Percentiles rank a stretch among this genome's conserved stretches.
Evolutionary conservation across 1,140 invertebrate species (phyloP).

Genomic region (Anastatus disparis): DNA sequence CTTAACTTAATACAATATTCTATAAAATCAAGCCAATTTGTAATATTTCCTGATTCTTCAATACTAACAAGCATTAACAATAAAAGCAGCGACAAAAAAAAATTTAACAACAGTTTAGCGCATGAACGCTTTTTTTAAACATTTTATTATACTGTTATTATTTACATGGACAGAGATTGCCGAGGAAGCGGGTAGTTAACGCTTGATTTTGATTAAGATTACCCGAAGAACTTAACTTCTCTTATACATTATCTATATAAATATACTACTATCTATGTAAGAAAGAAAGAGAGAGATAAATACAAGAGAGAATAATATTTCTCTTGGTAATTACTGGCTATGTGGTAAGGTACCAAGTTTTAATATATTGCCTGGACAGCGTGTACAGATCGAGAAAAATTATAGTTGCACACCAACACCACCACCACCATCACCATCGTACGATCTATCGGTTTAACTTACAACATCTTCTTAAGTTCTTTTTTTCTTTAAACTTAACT

Average conservation of each 20-base stretch:
- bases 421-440: too few relatives aligned
- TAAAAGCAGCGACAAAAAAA: too few relatives aligned
- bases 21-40: too few relatives aligned
- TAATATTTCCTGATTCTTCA: too few relatives aligned
- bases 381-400: slow-evolving; percentile 11
- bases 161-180: slow-evolving; percentile 34
- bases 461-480: neutral
- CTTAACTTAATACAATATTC: too few relatives aligned
- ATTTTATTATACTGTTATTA: slow-evolving; percentile 24
- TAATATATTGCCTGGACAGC: slow-evolving; percentile 21
- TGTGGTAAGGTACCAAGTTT: neutral
- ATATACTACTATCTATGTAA: too few relatives aligned
- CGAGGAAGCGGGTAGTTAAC: slow-evolving; percentile 31
- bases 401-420: neutral
- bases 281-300: neutral
- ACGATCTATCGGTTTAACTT: slow-evolving; percentile 18
- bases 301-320: slow-evolving; percentile 7
- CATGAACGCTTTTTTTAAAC: too few relatives aligned
- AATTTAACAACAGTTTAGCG: too few relatives aligned
- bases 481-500: neutral
- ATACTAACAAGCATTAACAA: too few relatives aligned
- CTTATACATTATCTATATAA: too few relatives aligned
- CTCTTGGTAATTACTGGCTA: slow-evolving; percentile 16
- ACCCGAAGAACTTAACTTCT: neutral
- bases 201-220: slow-evolving; percentile 39